These are phyloP conservation scores for Myzus persicae DNA, from an alignment of 1,140 invertebrate species.

Conservation along the genomic window DNA sequence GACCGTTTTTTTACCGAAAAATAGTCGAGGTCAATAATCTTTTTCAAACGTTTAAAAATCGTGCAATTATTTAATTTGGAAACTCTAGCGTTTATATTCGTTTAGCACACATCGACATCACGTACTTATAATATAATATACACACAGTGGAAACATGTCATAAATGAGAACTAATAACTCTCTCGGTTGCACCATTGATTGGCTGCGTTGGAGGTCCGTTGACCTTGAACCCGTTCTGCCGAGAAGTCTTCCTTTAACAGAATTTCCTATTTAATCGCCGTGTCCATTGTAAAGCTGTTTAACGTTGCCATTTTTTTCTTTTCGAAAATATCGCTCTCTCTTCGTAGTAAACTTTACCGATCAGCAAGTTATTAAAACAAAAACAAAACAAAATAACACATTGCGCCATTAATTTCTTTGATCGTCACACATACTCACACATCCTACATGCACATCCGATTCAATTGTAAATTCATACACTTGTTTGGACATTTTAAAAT, in stretches of 20 bases:
- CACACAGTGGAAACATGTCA: slow-evolving; percentile 47
- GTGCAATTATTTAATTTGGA: slow-evolving; percentile 41
- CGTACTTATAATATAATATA: not conserved
- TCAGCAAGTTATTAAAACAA: not conserved
- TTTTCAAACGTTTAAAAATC: slow-evolving; percentile 45
- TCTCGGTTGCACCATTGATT: slow-evolving; percentile 52
- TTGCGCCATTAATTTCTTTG: not conserved
- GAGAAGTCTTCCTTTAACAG: slow-evolving; percentile 54
- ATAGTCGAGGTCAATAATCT: slow-evolving; percentile 49
- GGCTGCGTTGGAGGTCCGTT: slow-evolving; percentile 58
- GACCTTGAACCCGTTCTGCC: slow-evolving; percentile 58
- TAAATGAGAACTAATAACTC: slow-evolving; percentile 56
- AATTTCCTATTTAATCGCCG: slow-evolving; percentile 56
- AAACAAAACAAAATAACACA: not conserved
- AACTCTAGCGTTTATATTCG: not conserved
- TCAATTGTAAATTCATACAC: not conserved
- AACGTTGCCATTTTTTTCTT: slow-evolving; percentile 51
- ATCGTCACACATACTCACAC: not conserved
- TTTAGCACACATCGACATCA: not conserved
- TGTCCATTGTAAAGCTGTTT: slow-evolving; percentile 35
- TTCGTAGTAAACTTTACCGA: not conserved
- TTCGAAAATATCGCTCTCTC: not conserved
- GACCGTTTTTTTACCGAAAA: slow-evolving; percentile 42
- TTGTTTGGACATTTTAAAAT: not conserved
- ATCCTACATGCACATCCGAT: not conserved